Conservation (phyloP, 1,140 invertebrate genomes). For the Harpegnathos saltator region DNA sequence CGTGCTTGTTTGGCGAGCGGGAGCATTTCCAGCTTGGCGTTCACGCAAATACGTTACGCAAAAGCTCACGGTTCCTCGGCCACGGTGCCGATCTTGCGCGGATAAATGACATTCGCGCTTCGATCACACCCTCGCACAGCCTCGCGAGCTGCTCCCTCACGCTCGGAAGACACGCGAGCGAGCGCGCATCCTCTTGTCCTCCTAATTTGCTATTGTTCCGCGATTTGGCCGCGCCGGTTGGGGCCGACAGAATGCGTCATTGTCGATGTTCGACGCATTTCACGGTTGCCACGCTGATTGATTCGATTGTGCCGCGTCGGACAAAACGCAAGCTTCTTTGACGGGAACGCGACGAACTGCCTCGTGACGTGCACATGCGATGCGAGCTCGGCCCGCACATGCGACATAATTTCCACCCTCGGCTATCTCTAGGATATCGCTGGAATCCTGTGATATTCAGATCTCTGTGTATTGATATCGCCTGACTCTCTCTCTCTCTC, state of each 20-base stretch:
- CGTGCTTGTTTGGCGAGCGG: too few species aligned
- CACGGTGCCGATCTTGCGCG: background rate
- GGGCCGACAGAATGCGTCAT: constrained; percentile 48
- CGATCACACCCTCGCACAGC: background rate
- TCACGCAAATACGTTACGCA: too few species aligned
- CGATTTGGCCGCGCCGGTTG: constrained; percentile 41
- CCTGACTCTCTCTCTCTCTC: too few species aligned
- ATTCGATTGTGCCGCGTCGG: constrained; percentile 54
- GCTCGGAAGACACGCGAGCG: constrained; percentile 4
- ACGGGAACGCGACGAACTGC: background rate
- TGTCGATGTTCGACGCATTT: constrained; percentile 50
- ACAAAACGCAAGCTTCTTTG: background rate
- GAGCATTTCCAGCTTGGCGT: too few species aligned
- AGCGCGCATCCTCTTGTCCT: background rate
- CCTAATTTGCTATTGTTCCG: constrained; percentile 57
- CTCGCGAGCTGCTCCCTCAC: background rate
- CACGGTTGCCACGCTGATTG: constrained; percentile 52
- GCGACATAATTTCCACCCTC: too few species aligned
- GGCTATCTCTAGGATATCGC: too few species aligned
- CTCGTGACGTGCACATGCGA: background rate
- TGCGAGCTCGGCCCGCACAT: background rate
- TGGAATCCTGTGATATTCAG: too few species aligned
- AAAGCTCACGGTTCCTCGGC: too few species aligned
- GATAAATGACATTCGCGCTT: constrained; percentile 36
- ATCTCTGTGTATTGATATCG: too few species aligned